Evolutionary conservation across 2,113 vertebrate species (phyloP).

Genomic region (Protomyctophum bolini): DNA sequence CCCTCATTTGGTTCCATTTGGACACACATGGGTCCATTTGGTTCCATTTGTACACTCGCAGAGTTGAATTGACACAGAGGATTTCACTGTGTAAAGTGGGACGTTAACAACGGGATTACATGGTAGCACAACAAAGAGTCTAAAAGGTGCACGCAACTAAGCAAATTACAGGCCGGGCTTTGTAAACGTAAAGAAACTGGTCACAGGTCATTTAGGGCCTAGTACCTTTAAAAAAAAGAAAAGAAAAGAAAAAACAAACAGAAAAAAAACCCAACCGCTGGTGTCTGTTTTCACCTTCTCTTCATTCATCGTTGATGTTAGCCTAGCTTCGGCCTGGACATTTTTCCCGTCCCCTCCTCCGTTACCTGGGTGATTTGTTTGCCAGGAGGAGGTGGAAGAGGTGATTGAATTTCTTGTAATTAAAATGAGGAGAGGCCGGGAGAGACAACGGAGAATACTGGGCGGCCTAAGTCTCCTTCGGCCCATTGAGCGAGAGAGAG

Average conservation of each 20-base stretch:
- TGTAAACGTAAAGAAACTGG: background rate
- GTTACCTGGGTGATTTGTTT: conserved; percentile 74
- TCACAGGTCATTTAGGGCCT: background rate
- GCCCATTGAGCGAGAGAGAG: conserved; percentile 17
- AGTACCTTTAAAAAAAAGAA: background rate
- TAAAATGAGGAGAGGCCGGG: conserved; percentile 65
- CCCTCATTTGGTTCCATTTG: too few species aligned
- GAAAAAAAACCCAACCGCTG: background rate
- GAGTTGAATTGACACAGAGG: too few species aligned
- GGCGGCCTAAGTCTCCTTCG: conserved; percentile 41
- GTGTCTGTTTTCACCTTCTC: conserved; percentile 5
- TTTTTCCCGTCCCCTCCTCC: conserved; percentile 46
- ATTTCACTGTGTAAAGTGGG: too few species aligned
- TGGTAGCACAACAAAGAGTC: background rate
- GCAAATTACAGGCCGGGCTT: background rate
- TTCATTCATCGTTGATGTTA: conserved; percentile 21
- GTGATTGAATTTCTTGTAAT: conserved; percentile 76
- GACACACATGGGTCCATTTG: too few species aligned
- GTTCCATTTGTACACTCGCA: too few species aligned
- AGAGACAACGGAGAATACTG: conserved; percentile 69
- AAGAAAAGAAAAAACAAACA: background rate
- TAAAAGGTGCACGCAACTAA: background rate
- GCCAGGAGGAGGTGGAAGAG: conserved; percentile 39
- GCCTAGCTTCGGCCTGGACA: conserved; percentile 44
- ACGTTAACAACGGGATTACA: background rate